Base-by-base conservation (phyloP, 2,888 invertebrate species). In the Drosophila suboccidentalis region DNA sequence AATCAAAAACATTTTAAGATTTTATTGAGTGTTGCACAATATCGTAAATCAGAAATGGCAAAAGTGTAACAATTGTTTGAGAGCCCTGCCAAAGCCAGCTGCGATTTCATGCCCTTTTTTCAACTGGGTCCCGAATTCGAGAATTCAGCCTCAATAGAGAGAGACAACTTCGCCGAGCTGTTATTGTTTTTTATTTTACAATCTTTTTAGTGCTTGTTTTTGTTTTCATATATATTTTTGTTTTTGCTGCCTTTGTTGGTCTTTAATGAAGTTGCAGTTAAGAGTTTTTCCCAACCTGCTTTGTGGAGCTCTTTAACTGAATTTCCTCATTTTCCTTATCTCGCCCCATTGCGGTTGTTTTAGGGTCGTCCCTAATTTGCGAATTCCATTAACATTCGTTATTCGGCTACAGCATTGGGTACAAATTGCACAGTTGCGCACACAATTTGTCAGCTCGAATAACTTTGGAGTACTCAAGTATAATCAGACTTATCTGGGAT, bases 291-390 rank as follows among this genome's bases (percentile, higher is more conserved):
- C 29, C 29, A 43, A 71, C 22, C 44, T 19, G 19, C 26, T 43
- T 22, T 46, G 38, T 51, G 29, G 10, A 29, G 9, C 17, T 10
- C 1, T 44, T 15, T 22, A 22, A 43, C n/a, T 19, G 11, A 19
- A 39, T 50, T 41, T 65, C 26, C 41, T 46, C 55, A 34, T 8
- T 55, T 49, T 4, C 29, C 26, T 15, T 10, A 29, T 4, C 26
- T 38, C 32, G 26, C 34, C 17, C 39, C n/a, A 58, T 11, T 17
- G 9, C 15, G 15, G 10, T 44, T 50, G 13, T 38, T 38, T 60
- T 60, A 64, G n/a, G 75, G 73, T 74, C 55, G 46, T 51, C 36
- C 54, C 36, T 61, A 64, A 64, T 71, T 64, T 65, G 60, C 38
- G 65, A 57, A 47, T 59, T 72, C 47, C 54, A 75, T 74, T 32